phyloP scores from a whole-genome alignment of 2,113 vertebrate species.

The Agapornis roseicollis region DNA sequence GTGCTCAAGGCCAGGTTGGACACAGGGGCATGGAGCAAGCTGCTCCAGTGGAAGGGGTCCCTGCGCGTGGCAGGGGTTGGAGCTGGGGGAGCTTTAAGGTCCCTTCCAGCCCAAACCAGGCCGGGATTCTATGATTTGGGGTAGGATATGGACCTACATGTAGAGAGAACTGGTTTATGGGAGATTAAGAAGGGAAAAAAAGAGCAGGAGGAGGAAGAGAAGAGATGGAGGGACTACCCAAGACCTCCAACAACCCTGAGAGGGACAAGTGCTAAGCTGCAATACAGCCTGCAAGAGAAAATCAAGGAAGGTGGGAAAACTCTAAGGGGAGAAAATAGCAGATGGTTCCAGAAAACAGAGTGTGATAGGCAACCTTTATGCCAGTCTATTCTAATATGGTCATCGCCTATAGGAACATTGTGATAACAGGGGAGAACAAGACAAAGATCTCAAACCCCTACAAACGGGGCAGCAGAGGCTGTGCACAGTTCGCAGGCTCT shows the following conservation, averaged over 20 bases:
- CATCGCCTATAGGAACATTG: background rate
- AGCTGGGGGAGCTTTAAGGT: background rate
- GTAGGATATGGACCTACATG: background rate
- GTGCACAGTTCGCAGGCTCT: background rate
- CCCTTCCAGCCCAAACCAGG: background rate
- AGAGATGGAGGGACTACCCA: background rate
- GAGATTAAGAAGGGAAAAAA: background rate
- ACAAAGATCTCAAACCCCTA: background rate
- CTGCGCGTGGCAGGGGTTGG: background rate
- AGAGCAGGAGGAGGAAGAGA: background rate
- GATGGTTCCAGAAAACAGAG: background rate
- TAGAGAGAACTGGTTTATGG: background rate
- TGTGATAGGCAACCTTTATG: background rate
- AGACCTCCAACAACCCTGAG: background rate
- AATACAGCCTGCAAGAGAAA: background rate
- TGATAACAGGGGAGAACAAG: background rate
- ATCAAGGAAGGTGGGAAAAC: rapidly evolving
- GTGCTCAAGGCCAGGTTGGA: background rate
- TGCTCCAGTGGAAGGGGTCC: background rate
- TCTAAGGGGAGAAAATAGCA: background rate
- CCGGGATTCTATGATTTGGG: background rate
- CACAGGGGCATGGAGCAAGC: background rate
- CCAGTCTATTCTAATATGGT: background rate
- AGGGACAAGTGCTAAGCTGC: background rate
- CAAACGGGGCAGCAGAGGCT: background rate